These are phyloP conservation scores for Stomatorhinus ivindoensis DNA, from an alignment of 2,113 vertebrate genomes.

Conservation along the genomic window DNA sequence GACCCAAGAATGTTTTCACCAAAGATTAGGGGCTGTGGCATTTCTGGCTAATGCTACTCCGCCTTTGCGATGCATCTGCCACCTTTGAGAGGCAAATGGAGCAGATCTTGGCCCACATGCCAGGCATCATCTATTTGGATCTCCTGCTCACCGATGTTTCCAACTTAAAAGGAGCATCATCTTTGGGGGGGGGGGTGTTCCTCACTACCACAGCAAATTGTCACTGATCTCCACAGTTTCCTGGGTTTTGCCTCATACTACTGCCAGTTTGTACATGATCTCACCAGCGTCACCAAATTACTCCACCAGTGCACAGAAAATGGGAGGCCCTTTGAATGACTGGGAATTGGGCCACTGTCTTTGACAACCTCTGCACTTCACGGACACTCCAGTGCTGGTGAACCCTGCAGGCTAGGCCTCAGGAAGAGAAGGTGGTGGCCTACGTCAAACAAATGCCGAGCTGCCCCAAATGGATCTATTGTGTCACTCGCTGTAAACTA, in stretches of 20 bases:
- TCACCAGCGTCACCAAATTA: not conserved
- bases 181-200: not conserved
- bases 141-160: not conserved
- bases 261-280: not conserved
- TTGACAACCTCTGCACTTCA: not conserved
- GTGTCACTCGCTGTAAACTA: not conserved
- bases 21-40: not conserved
- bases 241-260: not conserved
- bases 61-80: not conserved
- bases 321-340: not conserved
- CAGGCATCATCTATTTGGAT: not conserved
- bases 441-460: not conserved
- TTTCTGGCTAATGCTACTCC: not conserved
- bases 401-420: not conserved
- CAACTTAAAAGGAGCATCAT: not conserved
- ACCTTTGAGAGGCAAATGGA: too few species aligned
- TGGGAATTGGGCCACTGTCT: not conserved
- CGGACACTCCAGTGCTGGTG: not conserved
- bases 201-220: not conserved
- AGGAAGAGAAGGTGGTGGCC: not conserved
- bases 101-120: not conserved
- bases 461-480: not conserved
- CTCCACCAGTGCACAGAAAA: not conserved
- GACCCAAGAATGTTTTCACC: not conserved
- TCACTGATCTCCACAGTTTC: not conserved